Percentiles rank a stretch among this genome's conserved stretches.
Evolutionary conservation across 1,140 invertebrate species (phyloP).

Genomic region (Laupala kohalensis): DNA sequence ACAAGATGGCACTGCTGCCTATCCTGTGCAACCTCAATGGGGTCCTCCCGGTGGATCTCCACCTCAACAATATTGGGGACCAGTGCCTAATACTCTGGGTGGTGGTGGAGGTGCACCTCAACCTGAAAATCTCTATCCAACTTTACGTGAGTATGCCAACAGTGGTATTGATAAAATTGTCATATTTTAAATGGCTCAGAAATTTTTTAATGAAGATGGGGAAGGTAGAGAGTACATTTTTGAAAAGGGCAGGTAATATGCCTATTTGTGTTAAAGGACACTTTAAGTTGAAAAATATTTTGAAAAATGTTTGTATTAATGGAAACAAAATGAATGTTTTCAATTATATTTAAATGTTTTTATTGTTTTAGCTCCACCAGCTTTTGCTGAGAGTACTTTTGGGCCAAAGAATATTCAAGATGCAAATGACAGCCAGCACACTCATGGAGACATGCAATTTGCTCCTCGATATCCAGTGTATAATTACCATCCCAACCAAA

Average conservation of each 20-base stretch:
- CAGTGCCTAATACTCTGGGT: too few species aligned
- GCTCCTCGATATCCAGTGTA: conserved; percentile 6
- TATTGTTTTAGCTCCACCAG: conserved; percentile 3
- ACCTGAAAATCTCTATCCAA: background rate
- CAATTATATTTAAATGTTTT: background rate
- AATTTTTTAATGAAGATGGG: background rate
- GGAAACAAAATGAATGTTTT: background rate
- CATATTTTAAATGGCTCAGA: too few species aligned
- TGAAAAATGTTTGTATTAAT: background rate
- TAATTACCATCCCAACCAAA: background rate
- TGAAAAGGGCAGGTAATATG: background rate
- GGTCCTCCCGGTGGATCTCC: background rate
- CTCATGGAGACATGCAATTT: conserved; percentile 4
- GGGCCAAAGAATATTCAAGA: conserved; percentile 6
- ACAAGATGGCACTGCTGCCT: background rate
- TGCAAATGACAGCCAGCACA: conserved; percentile 5
- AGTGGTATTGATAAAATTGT: too few species aligned
- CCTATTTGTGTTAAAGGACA: background rate
- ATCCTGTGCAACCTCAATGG: background rate
- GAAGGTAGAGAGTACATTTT: background rate
- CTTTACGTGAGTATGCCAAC: background rate
- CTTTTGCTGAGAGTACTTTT: conserved; percentile 4
- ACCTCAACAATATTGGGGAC: background rate
- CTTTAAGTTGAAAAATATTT: background rate
- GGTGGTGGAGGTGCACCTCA: background rate